Conservation (phyloP, 2,113 vertebrate species). For the Peromyscus californicus region DNA sequence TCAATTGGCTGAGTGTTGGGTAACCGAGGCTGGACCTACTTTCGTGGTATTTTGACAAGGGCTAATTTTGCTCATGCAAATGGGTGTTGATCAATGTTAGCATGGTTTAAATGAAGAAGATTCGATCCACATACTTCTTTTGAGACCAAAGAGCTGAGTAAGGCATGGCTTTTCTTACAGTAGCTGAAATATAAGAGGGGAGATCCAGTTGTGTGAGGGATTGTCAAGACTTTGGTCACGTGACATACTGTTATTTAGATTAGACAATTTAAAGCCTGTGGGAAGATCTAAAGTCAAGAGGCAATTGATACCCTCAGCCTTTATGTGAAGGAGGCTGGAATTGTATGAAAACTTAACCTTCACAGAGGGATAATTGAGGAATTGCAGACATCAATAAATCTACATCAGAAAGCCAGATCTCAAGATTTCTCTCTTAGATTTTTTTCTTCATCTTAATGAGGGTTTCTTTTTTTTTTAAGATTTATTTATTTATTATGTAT, state of each 20-base stretch:
- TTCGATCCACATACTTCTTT: background rate
- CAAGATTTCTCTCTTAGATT: background rate
- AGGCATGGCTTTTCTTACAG: background rate
- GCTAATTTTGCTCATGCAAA: background rate
- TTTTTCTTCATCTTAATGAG: background rate
- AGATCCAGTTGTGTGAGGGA: accelerated
- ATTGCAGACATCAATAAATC: background rate
- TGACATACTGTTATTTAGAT: too few species aligned
- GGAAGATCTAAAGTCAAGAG: background rate
- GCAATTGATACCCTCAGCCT: background rate
- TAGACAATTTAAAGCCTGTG: background rate
- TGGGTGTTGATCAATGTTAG: accelerated
- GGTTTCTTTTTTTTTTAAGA: background rate
- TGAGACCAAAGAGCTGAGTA: background rate
- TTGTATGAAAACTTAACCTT: background rate
- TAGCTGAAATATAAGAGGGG: background rate
- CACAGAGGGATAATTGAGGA: background rate
- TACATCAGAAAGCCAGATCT: background rate
- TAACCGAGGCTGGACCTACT: background rate
- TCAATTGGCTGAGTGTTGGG: background rate
- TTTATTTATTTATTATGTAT: too few species aligned
- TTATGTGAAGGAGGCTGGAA: background rate
- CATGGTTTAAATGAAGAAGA: background rate
- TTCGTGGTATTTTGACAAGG: background rate
- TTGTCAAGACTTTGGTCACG: background rate